Evolutionary conservation across 2,113 vertebrate genomes (phyloP), one percentile per base, ranked within the genome.

Genomic region (Percina caprodes): DNA sequence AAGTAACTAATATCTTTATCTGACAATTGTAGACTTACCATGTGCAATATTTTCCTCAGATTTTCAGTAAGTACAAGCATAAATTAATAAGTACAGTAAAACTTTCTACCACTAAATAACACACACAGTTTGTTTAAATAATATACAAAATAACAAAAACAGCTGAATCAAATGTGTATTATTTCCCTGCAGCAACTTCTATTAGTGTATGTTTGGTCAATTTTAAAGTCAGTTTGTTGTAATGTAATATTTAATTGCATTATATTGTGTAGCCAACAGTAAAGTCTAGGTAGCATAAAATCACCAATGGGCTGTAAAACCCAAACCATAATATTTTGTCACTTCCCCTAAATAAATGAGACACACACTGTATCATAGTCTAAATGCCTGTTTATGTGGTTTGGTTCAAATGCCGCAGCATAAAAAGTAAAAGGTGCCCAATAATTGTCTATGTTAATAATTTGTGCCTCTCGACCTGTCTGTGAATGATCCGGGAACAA

Each of bases 401-500:
- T 42, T 11, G 21, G 55, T 66, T 67, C 5, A 60, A 46, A 67
- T 46, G 19, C 10, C 54, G 56, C 24, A 76, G 51, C 16, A 42
- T 26, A 26, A 67, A 79, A 73, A 69, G 39, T n/a, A 79, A 69
- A 59, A n/a, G 12, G 63, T 68, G 62, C 74, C 13, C 24, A 48
- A 26, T 6, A 83, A 45, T 2, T 18, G 33, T 45, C 30, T 54
- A 30, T 63, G 69, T 60, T 52, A 59, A 70, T 60, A 30, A 73
- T 10, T 66, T 1, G 4, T 49, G 23, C 69, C 67, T 83, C 56
- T 85, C 46, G 69, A 49, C 59, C 63, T 56, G 59, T 48, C 63
- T 72, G 63, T 6, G 13, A 45, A 51, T 33, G 62, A 82, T 77
- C 48, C 45, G 3, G 59, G 61, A 84, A 88, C 61, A 73, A 79